Evolutionary conservation across 2,888 invertebrate genomes (phyloP).

Genomic region (Nebria salina): DNA sequence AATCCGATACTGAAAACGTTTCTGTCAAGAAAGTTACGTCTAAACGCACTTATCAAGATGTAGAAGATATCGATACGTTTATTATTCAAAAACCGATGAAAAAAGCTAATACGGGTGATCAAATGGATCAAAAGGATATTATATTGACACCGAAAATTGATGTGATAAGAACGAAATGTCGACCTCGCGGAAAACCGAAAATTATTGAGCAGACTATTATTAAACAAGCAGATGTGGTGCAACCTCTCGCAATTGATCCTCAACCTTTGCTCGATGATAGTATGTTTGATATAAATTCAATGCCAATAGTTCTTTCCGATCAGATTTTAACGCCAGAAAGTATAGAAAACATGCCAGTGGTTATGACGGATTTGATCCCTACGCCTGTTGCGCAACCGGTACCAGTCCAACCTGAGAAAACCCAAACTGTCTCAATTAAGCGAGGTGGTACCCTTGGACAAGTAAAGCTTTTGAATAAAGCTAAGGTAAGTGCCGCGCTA

Average conservation of each 20-base stretch:
- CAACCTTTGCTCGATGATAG: conserved; percentile 60
- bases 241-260: conserved; percentile 51
- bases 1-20: conserved; percentile 50
- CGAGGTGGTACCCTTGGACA: conserved; percentile 37
- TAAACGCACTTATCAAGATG: conserved; percentile 56
- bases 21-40: conserved; percentile 56
- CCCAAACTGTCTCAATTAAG: conserved; percentile 39
- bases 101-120: conserved; percentile 43
- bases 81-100: conserved; percentile 58
- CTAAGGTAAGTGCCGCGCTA: conserved; percentile 40
- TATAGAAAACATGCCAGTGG: conserved; percentile 75
- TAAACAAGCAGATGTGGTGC: conserved; percentile 59
- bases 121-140: conserved; percentile 33
- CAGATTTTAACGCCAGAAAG: conserved; percentile 74
- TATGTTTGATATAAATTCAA: conserved; percentile 77
- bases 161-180: conserved; percentile 42
- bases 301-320: conserved; percentile 79
- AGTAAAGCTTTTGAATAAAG: conserved; percentile 52
- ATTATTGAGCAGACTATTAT: conserved; percentile 62
- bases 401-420: conserved; percentile 47
- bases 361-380: conserved; percentile 59
- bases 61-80: conserved; percentile 61
- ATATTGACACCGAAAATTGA: conserved; percentile 39
- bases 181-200: conserved; percentile 57
- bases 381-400: conserved; percentile 40